Base-by-base conservation (phyloP, 2,888 invertebrate species). In the Arge pagana region DNA sequence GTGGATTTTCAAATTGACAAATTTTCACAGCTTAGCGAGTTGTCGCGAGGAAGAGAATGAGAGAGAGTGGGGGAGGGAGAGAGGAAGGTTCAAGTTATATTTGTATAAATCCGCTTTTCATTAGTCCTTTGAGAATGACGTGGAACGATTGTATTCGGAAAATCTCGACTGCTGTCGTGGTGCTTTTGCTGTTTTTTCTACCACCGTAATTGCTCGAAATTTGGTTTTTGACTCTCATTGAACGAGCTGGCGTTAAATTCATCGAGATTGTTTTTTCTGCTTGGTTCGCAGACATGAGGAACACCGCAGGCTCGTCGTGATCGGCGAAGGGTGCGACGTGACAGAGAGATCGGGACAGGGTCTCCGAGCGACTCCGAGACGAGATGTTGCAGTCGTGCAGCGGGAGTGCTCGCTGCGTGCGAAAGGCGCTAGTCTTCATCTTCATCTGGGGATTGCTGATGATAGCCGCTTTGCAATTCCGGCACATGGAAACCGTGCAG, bases 401-500 rank as follows among this genome's bases (percentile, higher is more conserved):
- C 13, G 58, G 60, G 5, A 56, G 69, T 26, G 62, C 80, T 55
- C 72, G 79, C 54, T 80, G 79, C 74, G 66, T 78, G 55, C 77
- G 78, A 26, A 79, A 81, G 55, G 72, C 79, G 37, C 61, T 79
- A 58, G 67, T 78, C 41, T 67, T 80, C 53, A 71, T 76, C 28
- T 70, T 80, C 50, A 71, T 77, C 6, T 79, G 80, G 79, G 76
- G 77, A 49, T 66, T 80, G 54, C 69, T 79, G 55, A 77, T 81
- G 63, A 74, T 80, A 50, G 77, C 76, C 6, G 71, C 77, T 6
- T 65, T 71, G 39, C 74, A 71, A 55, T 75, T 79, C 61, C 80
- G 71, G 54, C 68, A 72, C 55, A 60, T 64, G 42, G 70, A 70
- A 45, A 45, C 45, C 18, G 41, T 40, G 62, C 63, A 21, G 56